A percentile compares a stretch with the other conserved stretches of the same genome.
Conservation (phyloP, 2,113 vertebrate species). For the Pachyramphus minor region DNA sequence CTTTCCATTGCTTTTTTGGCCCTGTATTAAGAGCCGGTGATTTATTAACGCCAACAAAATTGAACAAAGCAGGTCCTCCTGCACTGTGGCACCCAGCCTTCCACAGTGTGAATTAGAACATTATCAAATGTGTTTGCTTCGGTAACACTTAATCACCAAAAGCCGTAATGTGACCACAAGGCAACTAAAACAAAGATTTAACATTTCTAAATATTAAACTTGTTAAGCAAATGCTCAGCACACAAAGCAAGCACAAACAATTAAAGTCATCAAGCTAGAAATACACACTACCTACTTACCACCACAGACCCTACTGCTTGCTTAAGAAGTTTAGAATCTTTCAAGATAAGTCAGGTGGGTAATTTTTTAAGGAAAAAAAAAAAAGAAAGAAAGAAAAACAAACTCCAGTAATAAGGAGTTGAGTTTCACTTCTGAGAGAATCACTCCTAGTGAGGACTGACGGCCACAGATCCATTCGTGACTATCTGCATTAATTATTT, state of each 20-base stretch:
- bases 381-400: not conserved
- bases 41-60: slow-evolving; percentile 80
- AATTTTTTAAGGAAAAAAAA: not conserved
- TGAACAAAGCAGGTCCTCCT: slow-evolving; percentile 74
- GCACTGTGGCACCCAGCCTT: slow-evolving; percentile 72
- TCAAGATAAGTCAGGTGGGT: slow-evolving; percentile 55
- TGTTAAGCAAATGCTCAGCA: slow-evolving; percentile 55
- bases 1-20: slow-evolving; percentile 65
- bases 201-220: slow-evolving; percentile 70
- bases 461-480: slow-evolving; percentile 88
- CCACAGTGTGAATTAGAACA: slow-evolving; percentile 73
- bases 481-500: slow-evolving; percentile 92
- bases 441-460: slow-evolving; percentile 87
- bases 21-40: slow-evolving; percentile 67
- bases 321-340: slow-evolving; percentile 72
- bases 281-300: slow-evolving; percentile 58
- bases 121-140: slow-evolving; percentile 73
- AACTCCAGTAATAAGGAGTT: slow-evolving; percentile 76
- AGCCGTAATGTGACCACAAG: slow-evolving; percentile 68
- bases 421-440: slow-evolving; percentile 82
- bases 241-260: slow-evolving; percentile 69
- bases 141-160: slow-evolving; percentile 71
- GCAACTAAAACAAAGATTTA: slow-evolving; percentile 64
- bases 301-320: slow-evolving; percentile 63
- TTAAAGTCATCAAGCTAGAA: slow-evolving; percentile 66